These are phyloP conservation scores for Ypsolopha scabrella DNA, from an alignment of 2,888 invertebrate genomes.

Conservation along the genomic window DNA sequence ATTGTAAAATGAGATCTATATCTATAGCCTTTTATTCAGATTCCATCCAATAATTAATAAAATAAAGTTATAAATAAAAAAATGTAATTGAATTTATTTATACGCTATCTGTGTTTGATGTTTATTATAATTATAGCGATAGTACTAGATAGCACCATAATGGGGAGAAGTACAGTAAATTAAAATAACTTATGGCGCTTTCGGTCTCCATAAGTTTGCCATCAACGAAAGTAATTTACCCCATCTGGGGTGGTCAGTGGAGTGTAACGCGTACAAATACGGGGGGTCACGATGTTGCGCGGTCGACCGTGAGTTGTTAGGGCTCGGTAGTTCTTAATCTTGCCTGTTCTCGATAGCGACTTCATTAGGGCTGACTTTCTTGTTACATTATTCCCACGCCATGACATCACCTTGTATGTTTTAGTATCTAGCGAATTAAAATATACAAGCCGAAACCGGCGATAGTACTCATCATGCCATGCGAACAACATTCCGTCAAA, in stretches of 20 bases:
- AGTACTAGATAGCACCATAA: not conserved
- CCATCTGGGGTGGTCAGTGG: slow-evolving; percentile 11
- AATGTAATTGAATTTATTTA: not conserved
- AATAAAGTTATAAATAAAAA: too few species aligned
- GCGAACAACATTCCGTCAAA: too few species aligned
- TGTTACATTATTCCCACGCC: not conserved
- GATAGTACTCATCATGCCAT: too few species aligned
- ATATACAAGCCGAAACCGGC: too few species aligned
- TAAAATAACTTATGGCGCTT: not conserved
- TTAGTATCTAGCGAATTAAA: too few species aligned
- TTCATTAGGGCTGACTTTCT: not conserved
- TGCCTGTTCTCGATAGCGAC: not conserved
- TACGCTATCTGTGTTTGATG: not conserved
- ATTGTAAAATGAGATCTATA: too few species aligned
- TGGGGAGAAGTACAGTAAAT: not conserved
- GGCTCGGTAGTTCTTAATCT: not conserved
- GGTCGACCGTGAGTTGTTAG: not conserved
- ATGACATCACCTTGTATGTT: too few species aligned
- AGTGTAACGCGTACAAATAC: slow-evolving; percentile 7
- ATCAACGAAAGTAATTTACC: slow-evolving; percentile 13
- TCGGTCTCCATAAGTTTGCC: slow-evolving; percentile 8
- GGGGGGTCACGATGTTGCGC: not conserved
- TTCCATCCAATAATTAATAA: too few species aligned
- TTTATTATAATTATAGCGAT: too few species aligned
- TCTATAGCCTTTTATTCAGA: too few species aligned